Base-by-base conservation (phyloP, 2,888 invertebrate species). In the Hyles lineata region DNA sequence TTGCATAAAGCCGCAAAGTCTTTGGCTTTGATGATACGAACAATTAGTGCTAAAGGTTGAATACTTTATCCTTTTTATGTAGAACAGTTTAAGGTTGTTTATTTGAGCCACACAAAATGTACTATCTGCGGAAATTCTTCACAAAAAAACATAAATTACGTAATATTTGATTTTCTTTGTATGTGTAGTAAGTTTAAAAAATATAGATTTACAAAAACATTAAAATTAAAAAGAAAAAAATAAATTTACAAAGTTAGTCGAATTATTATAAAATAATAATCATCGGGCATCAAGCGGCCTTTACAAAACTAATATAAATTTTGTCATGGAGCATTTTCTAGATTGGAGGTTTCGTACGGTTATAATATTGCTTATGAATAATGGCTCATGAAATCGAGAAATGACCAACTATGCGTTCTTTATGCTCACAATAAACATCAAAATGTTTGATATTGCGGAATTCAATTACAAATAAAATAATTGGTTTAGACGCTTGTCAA, bases 281-380 rank as follows among this genome's bases (percentile, higher is more conserved):
- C 5, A 35, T 43, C 8, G 21, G 21, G 43, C 61, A 25, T 63
- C 55, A 17, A 17, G 8, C 9, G 29, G 21, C 35, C 7, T 63
- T 72, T 58, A 55, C 21, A 63, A 55, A 55, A 32, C 25, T 55
- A 52, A 32, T 35, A 63, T 63, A 35, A 72, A 63, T 55, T 74
- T 73, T 35, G 78, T 79, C 78, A 79, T 76, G 76, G 82, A 77
- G 76, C 76, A 77, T 82, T 80, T 79, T 72, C 76, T 75, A 71
- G 35, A 72, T 75, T 75, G 70, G 7, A 74, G 61, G 59, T 60
- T 79, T 80, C 80, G 75, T 80, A 82, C 79, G 78, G 75, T 75
- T 76, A 74, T 60, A 72, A 74, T 75, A 72, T 75, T 77, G 78
- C 74, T 75, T 74, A 73, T 72, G 74, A 74, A 74, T 73, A 77